These are phyloP conservation scores for Nothocercus nigrocapillus DNA, from an alignment of 2,113 vertebrate species.

Conservation along the genomic window DNA sequence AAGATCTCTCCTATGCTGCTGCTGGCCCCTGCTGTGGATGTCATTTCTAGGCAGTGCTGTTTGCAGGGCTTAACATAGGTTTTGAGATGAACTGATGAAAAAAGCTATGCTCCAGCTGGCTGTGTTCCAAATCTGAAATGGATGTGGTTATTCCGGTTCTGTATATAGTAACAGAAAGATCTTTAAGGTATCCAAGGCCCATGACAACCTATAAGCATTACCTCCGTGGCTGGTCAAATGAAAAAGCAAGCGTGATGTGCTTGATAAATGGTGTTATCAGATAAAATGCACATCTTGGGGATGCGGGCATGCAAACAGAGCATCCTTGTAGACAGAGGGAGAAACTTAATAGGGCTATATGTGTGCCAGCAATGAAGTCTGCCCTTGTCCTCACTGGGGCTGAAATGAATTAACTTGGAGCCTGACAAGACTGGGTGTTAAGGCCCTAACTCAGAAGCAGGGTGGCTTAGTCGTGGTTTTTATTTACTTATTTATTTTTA, in stretches of 20 bases:
- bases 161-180: neutral
- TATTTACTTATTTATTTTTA: neutral
- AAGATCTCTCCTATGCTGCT: rapidly evolving
- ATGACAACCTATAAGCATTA: neutral
- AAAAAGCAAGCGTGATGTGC: neutral
- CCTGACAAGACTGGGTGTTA: neutral
- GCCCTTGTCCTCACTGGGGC: neutral
- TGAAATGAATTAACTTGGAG: neutral
- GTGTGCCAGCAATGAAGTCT: neutral
- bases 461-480: neutral
- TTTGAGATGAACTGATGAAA: neutral
- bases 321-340: neutral
- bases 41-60: neutral
- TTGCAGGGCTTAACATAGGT: neutral
- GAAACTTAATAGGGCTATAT: rapidly evolving
- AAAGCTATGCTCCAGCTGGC: neutral
- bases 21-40: neutral
- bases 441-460: neutral
- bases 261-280: neutral
- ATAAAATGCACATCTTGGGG: neutral
- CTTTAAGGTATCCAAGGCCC: neutral
- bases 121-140: neutral
- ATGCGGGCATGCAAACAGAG: neutral
- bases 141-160: neutral
- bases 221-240: neutral